Evolutionary conservation across 2,888 invertebrate species (phyloP), one percentile per base, ranked within the genome.

Genomic region (Hyalella azteca): DNA sequence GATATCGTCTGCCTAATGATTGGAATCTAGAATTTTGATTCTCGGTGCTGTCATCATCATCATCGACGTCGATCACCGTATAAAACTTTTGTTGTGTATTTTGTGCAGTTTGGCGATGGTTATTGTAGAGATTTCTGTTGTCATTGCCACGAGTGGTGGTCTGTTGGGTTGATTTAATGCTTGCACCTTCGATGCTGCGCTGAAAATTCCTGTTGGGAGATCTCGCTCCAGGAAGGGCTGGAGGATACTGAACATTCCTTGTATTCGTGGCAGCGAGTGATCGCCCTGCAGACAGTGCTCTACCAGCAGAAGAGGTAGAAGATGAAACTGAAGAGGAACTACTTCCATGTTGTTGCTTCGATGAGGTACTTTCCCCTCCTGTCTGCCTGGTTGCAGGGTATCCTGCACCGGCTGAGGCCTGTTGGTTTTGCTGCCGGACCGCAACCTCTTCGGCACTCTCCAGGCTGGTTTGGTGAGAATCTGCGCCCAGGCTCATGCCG

Each of bases 1-100:
- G 39, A 45, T 73, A 79, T 5, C 79, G 79, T 73, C 79, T 73
- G 32, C 79, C 79, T 32, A 79, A 39, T 2, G 79, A 79, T 19
- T 29, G 73, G 5, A 66, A 36, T 11, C 36, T 36, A 13, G 22
- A 45, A 4, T n/a, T 13, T 1, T 3, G 22, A 19, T 26, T 13
- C 26, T 75, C 75, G 22, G 15, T 36, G n/a, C 75, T 75, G 19
- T 41, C n/a, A 29, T 66, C 66, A 29, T 66, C 15, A 73, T 75
- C 75, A 26, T 75, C 75, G 45, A 41, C 75, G 40, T 41, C 41
- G 15, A 32, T 9, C 22, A 66, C 66, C 9, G 36, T 36, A 36
- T 36, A 66, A 36, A 66, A 66, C 19, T 36, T 32, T 19, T 36
- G 36, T n/a, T 66, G 59, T 5, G 59, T 3, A 49, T 15, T 22